Conservation (phyloP, 2,113 vertebrate genomes). For the Pseudorectes ferrugineus region DNA sequence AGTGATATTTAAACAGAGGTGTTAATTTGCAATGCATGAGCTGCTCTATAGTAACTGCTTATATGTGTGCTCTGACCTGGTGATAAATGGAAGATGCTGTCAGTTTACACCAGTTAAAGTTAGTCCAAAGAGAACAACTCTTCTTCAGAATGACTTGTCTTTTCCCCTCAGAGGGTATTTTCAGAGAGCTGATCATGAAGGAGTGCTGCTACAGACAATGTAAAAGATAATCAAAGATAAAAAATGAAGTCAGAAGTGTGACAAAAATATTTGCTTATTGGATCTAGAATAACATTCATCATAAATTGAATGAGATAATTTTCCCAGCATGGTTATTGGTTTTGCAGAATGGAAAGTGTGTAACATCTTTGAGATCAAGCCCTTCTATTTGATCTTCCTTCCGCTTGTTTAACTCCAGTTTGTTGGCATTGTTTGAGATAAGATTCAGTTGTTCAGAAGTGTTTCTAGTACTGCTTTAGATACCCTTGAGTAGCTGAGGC, state of each 20-base stretch:
- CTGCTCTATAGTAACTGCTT: slow-evolving; percentile 11
- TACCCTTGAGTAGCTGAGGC: neutral
- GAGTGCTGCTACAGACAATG: neutral
- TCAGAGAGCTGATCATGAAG: neutral
- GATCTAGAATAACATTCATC: neutral
- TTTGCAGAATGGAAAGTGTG: neutral
- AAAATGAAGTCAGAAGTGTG: neutral
- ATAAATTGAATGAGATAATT: neutral
- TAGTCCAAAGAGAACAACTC: neutral
- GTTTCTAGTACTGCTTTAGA: neutral
- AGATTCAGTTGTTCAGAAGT: neutral
- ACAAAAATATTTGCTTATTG: neutral
- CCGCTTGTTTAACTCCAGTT: neutral
- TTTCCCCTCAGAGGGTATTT: neutral
- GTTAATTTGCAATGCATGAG: slow-evolving; percentile 44
- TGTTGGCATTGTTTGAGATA: neutral
- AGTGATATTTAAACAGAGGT: slow-evolving; percentile 50
- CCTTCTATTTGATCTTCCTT: neutral
- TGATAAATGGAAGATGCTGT: neutral
- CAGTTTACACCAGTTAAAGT: neutral
- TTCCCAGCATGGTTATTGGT: neutral
- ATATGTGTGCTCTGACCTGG: slow-evolving; percentile 2
- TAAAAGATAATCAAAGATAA: neutral
- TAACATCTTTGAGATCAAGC: neutral
- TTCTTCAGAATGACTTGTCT: neutral